A percentile compares a stretch with the other conserved stretches of the same genome.
phyloP scores from a whole-genome alignment of 2,888 invertebrate genomes.

The Melangyna quadrimaculata region DNA sequence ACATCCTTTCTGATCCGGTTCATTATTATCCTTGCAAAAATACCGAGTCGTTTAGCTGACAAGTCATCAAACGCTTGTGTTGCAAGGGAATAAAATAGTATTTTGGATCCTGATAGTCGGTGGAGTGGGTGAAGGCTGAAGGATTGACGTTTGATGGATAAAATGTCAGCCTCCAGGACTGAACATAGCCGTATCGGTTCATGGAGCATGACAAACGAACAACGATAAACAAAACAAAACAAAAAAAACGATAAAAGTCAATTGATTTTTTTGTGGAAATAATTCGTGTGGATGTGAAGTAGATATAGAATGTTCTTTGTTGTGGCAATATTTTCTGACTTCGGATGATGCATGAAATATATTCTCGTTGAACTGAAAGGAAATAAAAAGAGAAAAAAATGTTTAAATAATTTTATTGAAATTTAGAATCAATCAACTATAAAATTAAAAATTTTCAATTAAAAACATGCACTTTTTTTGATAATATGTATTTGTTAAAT shows the following conservation, averaged over 20 bases:
- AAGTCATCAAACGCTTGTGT: slow-evolving; percentile 19
- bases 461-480: no score
- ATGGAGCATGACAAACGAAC: neutral
- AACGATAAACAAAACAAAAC: neutral
- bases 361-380: slow-evolving; percentile 46
- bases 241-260: slow-evolving; percentile 23
- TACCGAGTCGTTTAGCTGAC: neutral
- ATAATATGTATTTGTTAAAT: no score
- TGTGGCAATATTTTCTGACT: slow-evolving; percentile 33
- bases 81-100: neutral
- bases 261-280: slow-evolving; percentile 27
- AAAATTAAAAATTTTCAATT: neutral
- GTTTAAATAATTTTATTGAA: neutral
- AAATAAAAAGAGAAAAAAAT: neutral
- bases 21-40: slow-evolving; percentile 14
- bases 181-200: neutral
- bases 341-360: slow-evolving; percentile 39
- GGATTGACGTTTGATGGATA: neutral
- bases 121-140: neutral
- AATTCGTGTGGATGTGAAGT: slow-evolving; percentile 10
- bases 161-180: slow-evolving; percentile 20
- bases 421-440: neutral
- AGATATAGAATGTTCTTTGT: slow-evolving; percentile 11
- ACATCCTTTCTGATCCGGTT: slow-evolving; percentile 43
- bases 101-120: neutral